phyloP scores from a whole-genome alignment of 2,888 invertebrate genomes.

The Lissocephala sabroskyi region DNA sequence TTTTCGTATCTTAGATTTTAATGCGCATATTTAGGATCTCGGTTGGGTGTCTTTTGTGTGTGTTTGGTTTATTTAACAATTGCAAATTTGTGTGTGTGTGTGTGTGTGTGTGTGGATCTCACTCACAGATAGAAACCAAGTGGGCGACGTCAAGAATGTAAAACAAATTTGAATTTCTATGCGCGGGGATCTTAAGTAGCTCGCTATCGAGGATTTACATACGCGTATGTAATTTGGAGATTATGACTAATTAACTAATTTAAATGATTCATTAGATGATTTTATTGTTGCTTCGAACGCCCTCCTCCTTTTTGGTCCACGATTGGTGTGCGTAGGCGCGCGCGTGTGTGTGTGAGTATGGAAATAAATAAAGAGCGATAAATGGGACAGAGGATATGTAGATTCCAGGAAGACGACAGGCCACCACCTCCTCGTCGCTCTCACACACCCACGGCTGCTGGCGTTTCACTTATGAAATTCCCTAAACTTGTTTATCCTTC shows the following conservation, averaged over 20 bases:
- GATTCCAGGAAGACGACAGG: no score
- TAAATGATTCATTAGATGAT: slow-evolving; percentile 4
- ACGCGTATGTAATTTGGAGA: slow-evolving; percentile 38
- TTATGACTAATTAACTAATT: neutral
- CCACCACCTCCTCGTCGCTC: no score
- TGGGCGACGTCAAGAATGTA: no score
- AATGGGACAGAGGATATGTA: neutral
- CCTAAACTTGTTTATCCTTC: slow-evolving; percentile 35
- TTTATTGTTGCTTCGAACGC: slow-evolving; percentile 31
- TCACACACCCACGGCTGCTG: no score
- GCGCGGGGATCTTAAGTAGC: no score
- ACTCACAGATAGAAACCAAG: no score
- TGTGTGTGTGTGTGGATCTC: slow-evolving; percentile 2
- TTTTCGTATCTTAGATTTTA: slow-evolving; percentile 9
- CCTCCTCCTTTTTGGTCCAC: slow-evolving; percentile 44
- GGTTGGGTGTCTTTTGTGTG: no score
- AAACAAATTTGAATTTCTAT: no score
- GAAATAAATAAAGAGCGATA: no score
- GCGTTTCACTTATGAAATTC: no score
- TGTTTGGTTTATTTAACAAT: slow-evolving; percentile 19
- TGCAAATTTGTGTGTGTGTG: slow-evolving; percentile 34
- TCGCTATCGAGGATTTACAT: slow-evolving; percentile 14
- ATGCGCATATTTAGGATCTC: slow-evolving; percentile 17
- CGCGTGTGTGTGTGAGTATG: no score
- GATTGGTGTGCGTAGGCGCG: slow-evolving; percentile 22